Evolutionary conservation across 1,140 invertebrate species (phyloP).

Genomic region (Eriosoma lanigerum): DNA sequence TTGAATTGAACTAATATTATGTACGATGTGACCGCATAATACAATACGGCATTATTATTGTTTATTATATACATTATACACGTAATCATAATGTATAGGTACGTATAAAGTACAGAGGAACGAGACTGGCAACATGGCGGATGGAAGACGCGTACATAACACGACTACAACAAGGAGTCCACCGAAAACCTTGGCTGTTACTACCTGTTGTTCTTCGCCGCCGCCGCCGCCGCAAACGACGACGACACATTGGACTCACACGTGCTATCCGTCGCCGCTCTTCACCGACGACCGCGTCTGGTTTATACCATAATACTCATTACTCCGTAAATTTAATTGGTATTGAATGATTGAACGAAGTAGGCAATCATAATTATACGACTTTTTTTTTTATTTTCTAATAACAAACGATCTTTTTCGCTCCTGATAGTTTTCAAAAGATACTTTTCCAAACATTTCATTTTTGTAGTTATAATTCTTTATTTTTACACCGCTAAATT

Average conservation of each 20-base stretch:
- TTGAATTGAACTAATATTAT: conserved; percentile 29
- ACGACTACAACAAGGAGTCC: conserved; percentile 13
- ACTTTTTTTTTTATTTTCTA: too few relatives aligned
- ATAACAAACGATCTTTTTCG: too few relatives aligned
- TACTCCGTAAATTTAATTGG: too few relatives aligned
- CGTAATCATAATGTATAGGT: conserved; percentile 3
- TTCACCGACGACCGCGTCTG: background rate
- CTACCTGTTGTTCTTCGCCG: conserved; percentile 22
- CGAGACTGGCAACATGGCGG: conserved; percentile 27
- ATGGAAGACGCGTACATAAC: conserved; percentile 24
- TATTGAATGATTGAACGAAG: too few relatives aligned
- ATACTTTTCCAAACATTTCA: too few relatives aligned
- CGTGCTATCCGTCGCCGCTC: conserved; percentile 4
- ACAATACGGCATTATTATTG: conserved; percentile 27
- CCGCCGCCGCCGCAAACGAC: background rate
- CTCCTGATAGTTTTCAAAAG: too few relatives aligned
- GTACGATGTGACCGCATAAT: conserved; percentile 30
- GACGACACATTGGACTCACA: conserved; percentile 17
- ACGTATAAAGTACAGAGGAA: background rate
- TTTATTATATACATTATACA: background rate
- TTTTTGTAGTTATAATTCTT: too few relatives aligned
- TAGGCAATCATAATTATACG: too few relatives aligned
- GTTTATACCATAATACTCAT: too few relatives aligned
- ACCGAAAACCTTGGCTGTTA: conserved; percentile 33
- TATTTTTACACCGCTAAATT: too few relatives aligned